Percentiles rank a stretch among this genome's conserved stretches.
Conservation (phyloP, 1,140 invertebrate genomes). For the Zeugodacus cucurbitae region DNA sequence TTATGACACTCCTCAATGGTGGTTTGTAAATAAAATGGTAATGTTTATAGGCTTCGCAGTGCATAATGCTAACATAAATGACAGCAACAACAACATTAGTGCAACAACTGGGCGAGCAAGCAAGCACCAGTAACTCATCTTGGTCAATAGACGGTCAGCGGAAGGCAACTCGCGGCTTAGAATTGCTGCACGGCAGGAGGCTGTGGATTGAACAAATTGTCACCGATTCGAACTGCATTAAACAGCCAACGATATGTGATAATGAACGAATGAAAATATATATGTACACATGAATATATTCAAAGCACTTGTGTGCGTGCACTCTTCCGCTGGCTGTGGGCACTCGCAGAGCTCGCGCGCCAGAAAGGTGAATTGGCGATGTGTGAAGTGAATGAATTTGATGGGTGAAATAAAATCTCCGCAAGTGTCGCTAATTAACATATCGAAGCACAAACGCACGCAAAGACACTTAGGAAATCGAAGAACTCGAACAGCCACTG, state of each 20-base stretch:
- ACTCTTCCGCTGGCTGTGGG: neutral
- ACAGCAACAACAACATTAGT: neutral
- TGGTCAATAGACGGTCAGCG: no score
- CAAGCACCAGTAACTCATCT: neutral
- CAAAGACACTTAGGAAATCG: neutral
- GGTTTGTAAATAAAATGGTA: neutral
- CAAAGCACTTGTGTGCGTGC: neutral
- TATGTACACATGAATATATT: neutral
- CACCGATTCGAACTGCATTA: neutral
- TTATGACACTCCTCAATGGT: neutral
- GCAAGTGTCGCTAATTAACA: neutral
- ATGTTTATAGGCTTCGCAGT: neutral
- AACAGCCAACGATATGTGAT: neutral
- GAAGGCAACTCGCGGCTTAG: no score
- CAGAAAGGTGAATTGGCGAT: neutral
- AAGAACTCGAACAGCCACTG: neutral
- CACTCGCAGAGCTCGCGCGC: neutral
- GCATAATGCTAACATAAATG: neutral
- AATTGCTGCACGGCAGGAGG: neutral
- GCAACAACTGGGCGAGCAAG: no score
- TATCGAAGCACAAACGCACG: neutral
- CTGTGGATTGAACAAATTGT: constrained; percentile 8
- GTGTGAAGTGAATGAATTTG: neutral
- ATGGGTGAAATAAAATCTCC: neutral
- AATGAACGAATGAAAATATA: neutral